A percentile compares a stretch with the other conserved stretches of the same genome.
phyloP scores from a whole-genome alignment of 2,888 invertebrate genomes.

The Oscheius sp. region DNA sequence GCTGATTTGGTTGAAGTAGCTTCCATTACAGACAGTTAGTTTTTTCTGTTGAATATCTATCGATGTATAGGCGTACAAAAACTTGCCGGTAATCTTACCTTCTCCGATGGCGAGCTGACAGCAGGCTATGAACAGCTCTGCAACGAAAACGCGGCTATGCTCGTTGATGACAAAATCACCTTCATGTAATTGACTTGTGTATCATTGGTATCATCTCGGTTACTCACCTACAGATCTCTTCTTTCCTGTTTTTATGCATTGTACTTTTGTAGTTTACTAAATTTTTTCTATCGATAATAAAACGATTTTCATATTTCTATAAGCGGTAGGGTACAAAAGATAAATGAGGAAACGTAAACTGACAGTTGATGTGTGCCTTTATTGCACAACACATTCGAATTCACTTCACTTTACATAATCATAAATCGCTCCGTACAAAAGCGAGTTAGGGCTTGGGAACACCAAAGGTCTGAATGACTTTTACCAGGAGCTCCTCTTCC shows the following conservation, averaged over 20 bases:
- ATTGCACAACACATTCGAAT: neutral
- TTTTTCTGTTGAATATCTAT: neutral
- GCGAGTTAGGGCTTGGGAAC: neutral
- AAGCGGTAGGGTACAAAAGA: too few species aligned
- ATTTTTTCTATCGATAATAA: neutral
- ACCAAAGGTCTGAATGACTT: neutral
- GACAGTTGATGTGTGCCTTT: neutral
- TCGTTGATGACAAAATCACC: slow-evolving; percentile 63
- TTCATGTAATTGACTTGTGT: slow-evolving; percentile 48
- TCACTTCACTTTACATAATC: neutral
- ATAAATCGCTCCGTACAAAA: neutral
- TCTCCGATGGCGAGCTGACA: slow-evolving; percentile 63
- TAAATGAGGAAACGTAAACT: too few species aligned
- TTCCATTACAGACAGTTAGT: slow-evolving; percentile 50
- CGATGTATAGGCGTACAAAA: slow-evolving; percentile 50
- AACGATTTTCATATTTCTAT: neutral
- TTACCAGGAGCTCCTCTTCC: neutral
- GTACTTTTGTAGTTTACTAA: neutral
- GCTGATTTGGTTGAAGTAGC: slow-evolving; percentile 56
- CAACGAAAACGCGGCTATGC: slow-evolving; percentile 67
- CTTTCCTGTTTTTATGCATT: neutral
- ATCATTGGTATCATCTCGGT: slow-evolving; percentile 1
- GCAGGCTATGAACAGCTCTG: slow-evolving; percentile 66
- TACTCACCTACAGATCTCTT: neutral
- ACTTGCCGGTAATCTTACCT: slow-evolving; percentile 55